A percentile compares a stretch with the other conserved stretches of the same genome.
phyloP scores from a whole-genome alignment of 2,797 vertebrate species.

The Sebastes vulpes region DNA sequence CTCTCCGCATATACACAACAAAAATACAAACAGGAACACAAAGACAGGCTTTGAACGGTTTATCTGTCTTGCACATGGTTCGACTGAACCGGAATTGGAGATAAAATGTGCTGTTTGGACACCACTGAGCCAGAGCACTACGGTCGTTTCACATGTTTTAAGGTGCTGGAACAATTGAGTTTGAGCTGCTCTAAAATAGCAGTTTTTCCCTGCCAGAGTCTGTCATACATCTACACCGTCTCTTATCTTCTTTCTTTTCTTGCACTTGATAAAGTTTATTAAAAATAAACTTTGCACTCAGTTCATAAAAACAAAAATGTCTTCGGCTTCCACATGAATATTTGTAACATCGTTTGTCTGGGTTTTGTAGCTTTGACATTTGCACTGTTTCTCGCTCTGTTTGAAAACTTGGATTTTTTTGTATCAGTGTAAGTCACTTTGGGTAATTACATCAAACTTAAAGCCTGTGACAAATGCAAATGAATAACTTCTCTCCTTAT shows the following conservation, averaged over 20 bases:
- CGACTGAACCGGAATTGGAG: slow-evolving; percentile 25
- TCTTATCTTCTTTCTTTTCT: neutral
- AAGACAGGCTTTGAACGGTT: slow-evolving; percentile 60
- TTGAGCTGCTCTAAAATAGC: slow-evolving; percentile 8
- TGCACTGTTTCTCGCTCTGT: neutral
- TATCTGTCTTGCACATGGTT: slow-evolving; percentile 72
- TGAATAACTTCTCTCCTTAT: slow-evolving; percentile 27
- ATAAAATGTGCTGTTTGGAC: slow-evolving; percentile 38
- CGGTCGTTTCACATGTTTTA: neutral
- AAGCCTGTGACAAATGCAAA: slow-evolving; percentile 52
- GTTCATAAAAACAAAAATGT: neutral
- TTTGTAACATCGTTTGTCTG: neutral
- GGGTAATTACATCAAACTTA: slow-evolving; percentile 43
- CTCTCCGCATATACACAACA: slow-evolving; percentile 64
- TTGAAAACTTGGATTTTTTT: slow-evolving; percentile 18
- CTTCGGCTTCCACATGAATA: neutral
- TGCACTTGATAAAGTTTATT: neutral
- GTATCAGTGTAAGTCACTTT: slow-evolving; percentile 1
- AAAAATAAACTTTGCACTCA: neutral
- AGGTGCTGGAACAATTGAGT: slow-evolving; percentile 38
- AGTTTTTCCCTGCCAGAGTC: neutral
- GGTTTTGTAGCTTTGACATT: slow-evolving; percentile 9
- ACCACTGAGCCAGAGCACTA: slow-evolving; percentile 4
- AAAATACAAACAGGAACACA: slow-evolving; percentile 68
- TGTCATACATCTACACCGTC: neutral